These are phyloP conservation scores for Caenorhabditis imperialis DNA, from an alignment of 2,888 invertebrate genomes.

Conservation along the genomic window DNA sequence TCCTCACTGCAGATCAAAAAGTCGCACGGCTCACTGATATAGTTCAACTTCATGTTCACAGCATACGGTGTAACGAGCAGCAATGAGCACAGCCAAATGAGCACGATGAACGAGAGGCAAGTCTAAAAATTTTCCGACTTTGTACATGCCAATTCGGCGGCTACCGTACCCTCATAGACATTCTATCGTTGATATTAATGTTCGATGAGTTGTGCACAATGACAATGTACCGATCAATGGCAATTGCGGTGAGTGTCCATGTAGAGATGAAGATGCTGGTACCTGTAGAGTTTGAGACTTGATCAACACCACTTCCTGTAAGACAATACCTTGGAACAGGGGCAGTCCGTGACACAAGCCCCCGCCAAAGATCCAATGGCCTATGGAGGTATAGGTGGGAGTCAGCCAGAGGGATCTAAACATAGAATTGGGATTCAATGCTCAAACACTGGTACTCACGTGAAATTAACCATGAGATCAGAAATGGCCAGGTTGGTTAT, in stretches of 20 bases:
- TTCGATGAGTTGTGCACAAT: constrained; percentile 89
- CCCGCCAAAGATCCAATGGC: constrained; percentile 92
- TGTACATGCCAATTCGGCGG: too few relatives aligned
- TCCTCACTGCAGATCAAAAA: constrained; percentile 82
- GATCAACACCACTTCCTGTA: constrained; percentile 10
- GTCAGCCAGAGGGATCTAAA: constrained; percentile 95
- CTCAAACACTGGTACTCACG: constrained; percentile 60
- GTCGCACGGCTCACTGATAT: constrained; percentile 79
- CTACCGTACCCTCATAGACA: constrained; percentile 85
- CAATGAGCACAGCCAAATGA: constrained; percentile 92
- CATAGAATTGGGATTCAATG: constrained; percentile 4
- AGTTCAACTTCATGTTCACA: constrained; percentile 83
- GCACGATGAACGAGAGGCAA: constrained; percentile 85
- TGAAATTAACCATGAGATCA: constrained; percentile 89
- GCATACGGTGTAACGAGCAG: constrained; percentile 92
- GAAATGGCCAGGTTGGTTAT: constrained; percentile 95
- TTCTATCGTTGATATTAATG: constrained; percentile 84
- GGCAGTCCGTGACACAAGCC: constrained; percentile 92
- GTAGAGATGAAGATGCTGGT: constrained; percentile 98
- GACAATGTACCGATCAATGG: constrained; percentile 95
- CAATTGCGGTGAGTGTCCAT: constrained; percentile 94
- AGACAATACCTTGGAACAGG: constrained; percentile 82
- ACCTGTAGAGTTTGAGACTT: constrained; percentile 80
- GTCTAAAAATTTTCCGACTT: constrained; percentile 71
- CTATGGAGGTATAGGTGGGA: constrained; percentile 92